A percentile compares a stretch with the other conserved stretches of the same genome.
Conservation (phyloP, 2,797 vertebrate genomes). For the Helicolenus hilgendorfi region DNA sequence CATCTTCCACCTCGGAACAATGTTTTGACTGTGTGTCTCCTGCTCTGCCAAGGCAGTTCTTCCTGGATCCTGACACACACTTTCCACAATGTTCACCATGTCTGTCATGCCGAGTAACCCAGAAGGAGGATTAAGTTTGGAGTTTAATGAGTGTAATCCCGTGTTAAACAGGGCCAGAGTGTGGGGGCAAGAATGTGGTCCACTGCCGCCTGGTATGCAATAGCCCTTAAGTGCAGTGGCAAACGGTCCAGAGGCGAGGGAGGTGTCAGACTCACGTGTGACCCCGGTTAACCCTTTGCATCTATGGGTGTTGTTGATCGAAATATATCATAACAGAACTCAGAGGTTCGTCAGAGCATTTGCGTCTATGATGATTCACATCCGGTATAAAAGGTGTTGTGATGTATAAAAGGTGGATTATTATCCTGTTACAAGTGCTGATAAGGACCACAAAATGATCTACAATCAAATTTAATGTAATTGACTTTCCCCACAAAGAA, state of each 20-base stretch:
- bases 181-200: slow-evolving; percentile 89
- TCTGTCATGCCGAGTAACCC: slow-evolving; percentile 91
- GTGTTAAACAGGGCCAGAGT: slow-evolving; percentile 91
- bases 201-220: slow-evolving; percentile 85
- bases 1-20: slow-evolving; percentile 76
- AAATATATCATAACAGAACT: not conserved
- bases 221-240: slow-evolving; percentile 78
- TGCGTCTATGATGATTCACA: not conserved
- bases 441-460: not conserved
- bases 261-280: slow-evolving; percentile 85
- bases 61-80: slow-evolving; percentile 87
- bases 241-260: slow-evolving; percentile 70
- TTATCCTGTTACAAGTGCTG: not conserved
- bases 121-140: slow-evolving; percentile 91
- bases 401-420: not conserved
- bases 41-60: slow-evolving; percentile 73
- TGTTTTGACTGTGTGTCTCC: slow-evolving; percentile 87
- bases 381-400: not conserved
- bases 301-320: slow-evolving; percentile 21
- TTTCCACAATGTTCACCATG: slow-evolving; percentile 91
- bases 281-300: slow-evolving; percentile 70
- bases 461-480: not conserved
- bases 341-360: not conserved
- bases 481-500: not conserved
- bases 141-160: slow-evolving; percentile 93